Conservation (phyloP, 2,888 invertebrate genomes). For the Drosophila flavopinicola region DNA sequence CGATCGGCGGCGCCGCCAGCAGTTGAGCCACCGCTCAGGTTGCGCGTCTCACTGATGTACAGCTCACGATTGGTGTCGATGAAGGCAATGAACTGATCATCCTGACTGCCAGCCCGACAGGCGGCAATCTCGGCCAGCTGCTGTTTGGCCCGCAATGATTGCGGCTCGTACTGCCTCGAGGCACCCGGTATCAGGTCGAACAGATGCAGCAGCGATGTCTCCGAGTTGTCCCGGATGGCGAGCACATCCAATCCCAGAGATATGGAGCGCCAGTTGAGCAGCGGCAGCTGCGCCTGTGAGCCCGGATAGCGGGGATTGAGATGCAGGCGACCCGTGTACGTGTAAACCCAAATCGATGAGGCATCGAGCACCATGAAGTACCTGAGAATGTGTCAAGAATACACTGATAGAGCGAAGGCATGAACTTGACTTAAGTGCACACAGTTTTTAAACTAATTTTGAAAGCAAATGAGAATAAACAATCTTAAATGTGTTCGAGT, state of each 20-base stretch:
- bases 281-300: slow-evolving; percentile 89
- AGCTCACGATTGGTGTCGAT: slow-evolving; percentile 95
- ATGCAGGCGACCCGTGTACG: slow-evolving; percentile 95
- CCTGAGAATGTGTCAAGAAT: slow-evolving; percentile 85
- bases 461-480: too few species aligned
- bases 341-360: slow-evolving; percentile 92
- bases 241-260: slow-evolving; percentile 94
- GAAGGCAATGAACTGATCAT: slow-evolving; percentile 93
- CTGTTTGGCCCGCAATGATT: slow-evolving; percentile 87
- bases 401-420: not conserved
- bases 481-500: too few species aligned
- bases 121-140: slow-evolving; percentile 92
- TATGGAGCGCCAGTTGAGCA: slow-evolving; percentile 90
- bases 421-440: too few species aligned
- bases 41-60: slow-evolving; percentile 88
- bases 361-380: slow-evolving; percentile 95
- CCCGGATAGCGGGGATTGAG: slow-evolving; percentile 94
- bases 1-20: slow-evolving; percentile 12
- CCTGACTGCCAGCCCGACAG: slow-evolving; percentile 92
- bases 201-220: slow-evolving; percentile 93
- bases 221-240: slow-evolving; percentile 93
- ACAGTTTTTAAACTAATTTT: too few species aligned
- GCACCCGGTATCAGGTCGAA: slow-evolving; percentile 89
- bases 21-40: slow-evolving; percentile 53
- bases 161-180: slow-evolving; percentile 87